A percentile compares a stretch with the other conserved stretches of the same genome.
phyloP scores from a whole-genome alignment of 37 sponge, comb jelly and placozoan species.

The Axinella damicornis region DNA sequence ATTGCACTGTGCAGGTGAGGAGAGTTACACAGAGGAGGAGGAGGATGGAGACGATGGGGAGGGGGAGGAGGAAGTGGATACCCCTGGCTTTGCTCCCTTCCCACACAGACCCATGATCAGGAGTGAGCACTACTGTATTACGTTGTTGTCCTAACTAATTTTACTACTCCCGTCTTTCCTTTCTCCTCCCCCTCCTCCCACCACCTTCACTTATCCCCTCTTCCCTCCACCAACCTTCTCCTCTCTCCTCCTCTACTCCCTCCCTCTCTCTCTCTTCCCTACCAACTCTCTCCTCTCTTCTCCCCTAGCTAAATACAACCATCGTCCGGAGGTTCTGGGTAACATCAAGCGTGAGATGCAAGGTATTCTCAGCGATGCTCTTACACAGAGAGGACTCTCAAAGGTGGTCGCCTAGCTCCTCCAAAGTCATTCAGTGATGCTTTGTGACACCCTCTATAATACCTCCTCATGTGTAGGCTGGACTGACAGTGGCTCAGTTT shows the following conservation, averaged over 20 bases:
- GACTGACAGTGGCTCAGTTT: constrained; percentile 36
- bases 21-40: too few relatives aligned
- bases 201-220: too few relatives aligned
- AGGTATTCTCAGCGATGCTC: constrained; percentile 46
- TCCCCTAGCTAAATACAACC: constrained; percentile 50
- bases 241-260: too few relatives aligned
- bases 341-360: constrained; percentile 24
- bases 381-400: constrained; percentile 46
- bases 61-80: constrained; percentile 2
- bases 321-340: constrained; percentile 34
- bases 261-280: too few relatives aligned
- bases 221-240: neutral
- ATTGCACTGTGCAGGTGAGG: too few relatives aligned
- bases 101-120: constrained; percentile 48
- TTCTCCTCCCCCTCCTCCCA: too few relatives aligned
- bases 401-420: constrained; percentile 39
- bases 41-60: too few relatives aligned
- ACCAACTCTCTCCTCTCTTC: neutral
- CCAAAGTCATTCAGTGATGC: too few relatives aligned
- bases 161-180: too few relatives aligned
- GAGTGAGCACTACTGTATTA: constrained; percentile 1
- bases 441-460: too few relatives aligned
- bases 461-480: constrained; percentile 56
- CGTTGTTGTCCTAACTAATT: too few relatives aligned
- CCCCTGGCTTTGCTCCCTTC: constrained; percentile 25